These are phyloP conservation scores for Heliconius sara DNA, from an alignment of 2,888 invertebrate genomes.

Conservation along the genomic window DNA sequence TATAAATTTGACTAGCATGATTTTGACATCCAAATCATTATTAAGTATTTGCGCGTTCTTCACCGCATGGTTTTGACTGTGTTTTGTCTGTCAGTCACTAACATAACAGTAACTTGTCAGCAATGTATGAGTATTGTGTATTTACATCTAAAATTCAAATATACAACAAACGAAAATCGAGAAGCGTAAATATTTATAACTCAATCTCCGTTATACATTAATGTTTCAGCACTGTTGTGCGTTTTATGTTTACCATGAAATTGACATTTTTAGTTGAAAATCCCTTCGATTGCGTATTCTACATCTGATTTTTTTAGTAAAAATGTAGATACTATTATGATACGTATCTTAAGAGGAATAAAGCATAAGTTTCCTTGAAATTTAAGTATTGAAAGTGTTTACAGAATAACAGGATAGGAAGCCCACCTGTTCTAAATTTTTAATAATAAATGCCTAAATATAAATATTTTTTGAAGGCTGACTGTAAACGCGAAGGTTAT, in stretches of 20 bases:
- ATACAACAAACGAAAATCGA: neutral
- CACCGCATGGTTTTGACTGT: no score
- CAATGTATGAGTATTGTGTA: neutral
- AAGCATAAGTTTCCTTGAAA: neutral
- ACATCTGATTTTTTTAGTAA: neutral
- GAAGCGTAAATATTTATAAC: constrained; percentile 37
- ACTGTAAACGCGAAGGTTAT: no score
- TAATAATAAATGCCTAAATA: no score
- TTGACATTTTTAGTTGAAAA: constrained; percentile 47
- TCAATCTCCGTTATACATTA: constrained; percentile 40
- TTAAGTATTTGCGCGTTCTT: no score
- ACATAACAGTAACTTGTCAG: neutral
- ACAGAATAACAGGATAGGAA: neutral
- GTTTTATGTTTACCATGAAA: constrained; percentile 38
- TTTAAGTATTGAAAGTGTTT: neutral
- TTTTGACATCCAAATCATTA: no score
- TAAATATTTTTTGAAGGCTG: no score
- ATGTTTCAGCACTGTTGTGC: constrained; percentile 36
- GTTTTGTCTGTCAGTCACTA: no score
- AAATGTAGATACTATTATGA: constrained; percentile 11
- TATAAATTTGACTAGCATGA: no score
- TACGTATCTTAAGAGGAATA: neutral
- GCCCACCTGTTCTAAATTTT: no score
- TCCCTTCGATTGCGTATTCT: neutral
- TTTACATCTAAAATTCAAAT: neutral